Evolutionary conservation across 2,888 invertebrate genomes (phyloP).

Genomic region (Congeria kusceri): DNA sequence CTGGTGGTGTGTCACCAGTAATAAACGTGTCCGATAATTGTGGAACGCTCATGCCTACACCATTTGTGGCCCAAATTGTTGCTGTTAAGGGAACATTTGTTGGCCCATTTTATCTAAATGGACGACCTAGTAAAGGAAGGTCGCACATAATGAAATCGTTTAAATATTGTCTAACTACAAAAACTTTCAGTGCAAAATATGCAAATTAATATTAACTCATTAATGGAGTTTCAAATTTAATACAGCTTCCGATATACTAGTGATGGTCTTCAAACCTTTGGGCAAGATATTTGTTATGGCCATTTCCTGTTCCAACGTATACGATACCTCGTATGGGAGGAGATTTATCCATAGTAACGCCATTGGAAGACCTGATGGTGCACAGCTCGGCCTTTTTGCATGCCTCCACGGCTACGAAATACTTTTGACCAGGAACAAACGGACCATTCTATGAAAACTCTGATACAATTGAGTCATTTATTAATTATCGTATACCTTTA

Average conservation of each 20-base stretch:
- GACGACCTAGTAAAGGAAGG: slow-evolving; percentile 27
- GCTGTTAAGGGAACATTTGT: slow-evolving; percentile 26
- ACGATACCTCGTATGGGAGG: slow-evolving; percentile 68
- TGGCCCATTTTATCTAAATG: slow-evolving; percentile 35
- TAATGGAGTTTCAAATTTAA: too few relatives aligned
- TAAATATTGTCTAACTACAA: too few relatives aligned
- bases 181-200: too few relatives aligned
- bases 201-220: too few relatives aligned
- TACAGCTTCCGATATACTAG: neutral
- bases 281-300: slow-evolving; percentile 49
- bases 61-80: slow-evolving; percentile 46
- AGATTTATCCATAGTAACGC: slow-evolving; percentile 69
- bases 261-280: slow-evolving; percentile 37
- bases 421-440: slow-evolving; percentile 59
- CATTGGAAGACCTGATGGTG: slow-evolving; percentile 58
- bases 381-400: slow-evolving; percentile 71
- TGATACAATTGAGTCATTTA: slow-evolving; percentile 1
- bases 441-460: slow-evolving; percentile 55
- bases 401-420: slow-evolving; percentile 65
- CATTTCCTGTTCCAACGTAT: slow-evolving; percentile 45
- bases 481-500: too few relatives aligned
- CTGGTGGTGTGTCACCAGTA: slow-evolving; percentile 41
- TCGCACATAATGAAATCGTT: too few relatives aligned
- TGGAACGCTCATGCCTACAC: slow-evolving; percentile 30
- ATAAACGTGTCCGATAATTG: slow-evolving; percentile 42